Evolutionary conservation across 2,888 invertebrate genomes (phyloP), one percentile per base, ranked within the genome.

Genomic region (Salpingus planirostris): DNA sequence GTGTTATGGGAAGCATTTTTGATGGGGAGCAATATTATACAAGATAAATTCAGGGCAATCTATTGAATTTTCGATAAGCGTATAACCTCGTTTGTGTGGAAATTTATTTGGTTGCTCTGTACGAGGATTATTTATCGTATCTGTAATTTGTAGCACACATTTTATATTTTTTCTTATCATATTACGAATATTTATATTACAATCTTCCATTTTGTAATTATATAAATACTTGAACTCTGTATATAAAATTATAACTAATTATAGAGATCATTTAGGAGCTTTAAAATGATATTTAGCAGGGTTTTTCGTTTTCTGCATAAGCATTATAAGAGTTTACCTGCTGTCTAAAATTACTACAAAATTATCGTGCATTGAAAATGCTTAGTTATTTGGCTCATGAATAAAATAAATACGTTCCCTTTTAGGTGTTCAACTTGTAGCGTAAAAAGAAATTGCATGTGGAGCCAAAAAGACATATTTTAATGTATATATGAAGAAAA

Each of bases 271-370:
- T 43, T 40, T 47, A 52, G 49, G 48, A 44, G 52, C 52, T 52
- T 50, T 52, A 49, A 51, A 49, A 44, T 42, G 42, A 38, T 48
- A 43, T 47, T 43, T 49, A 51, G 52, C 52, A 52, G 50, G 49
- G 52, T 52, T 49, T 24, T 13, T 15, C 11, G 33, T 29, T 43
- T 31, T 48, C 31, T 41, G 40, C 40, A 38, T 45, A 35, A 30
- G 33, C 37, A 41, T 33, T 31, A 26, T 29, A 27, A 36, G 24
- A 14, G 18, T 14, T 32, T 32, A 32, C 22, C 32, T 14, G 14
- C 21, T 18, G 24, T n/a, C n/a, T 21, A 25, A 29, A 28, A 21
- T 25, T 29, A 25, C 13, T 18, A 18, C 18, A 18, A 18, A 18
- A 31, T 38, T 43, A 29, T 18, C 32, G 33, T 30, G 47, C 48